These are phyloP conservation scores for Cossypha dichroa DNA, from an alignment of 2,797 vertebrate species.

Conservation along the genomic window DNA sequence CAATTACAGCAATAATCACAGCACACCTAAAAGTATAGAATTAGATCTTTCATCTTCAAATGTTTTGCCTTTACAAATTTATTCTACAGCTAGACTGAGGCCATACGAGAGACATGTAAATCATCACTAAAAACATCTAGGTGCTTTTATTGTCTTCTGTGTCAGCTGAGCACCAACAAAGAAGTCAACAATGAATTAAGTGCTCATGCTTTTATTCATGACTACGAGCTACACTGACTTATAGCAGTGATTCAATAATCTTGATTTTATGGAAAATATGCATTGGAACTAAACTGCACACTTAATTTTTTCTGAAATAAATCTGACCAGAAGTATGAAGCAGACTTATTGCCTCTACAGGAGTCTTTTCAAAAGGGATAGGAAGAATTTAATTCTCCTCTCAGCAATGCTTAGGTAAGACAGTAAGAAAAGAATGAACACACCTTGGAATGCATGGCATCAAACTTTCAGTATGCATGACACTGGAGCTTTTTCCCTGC, in stretches of 20 bases:
- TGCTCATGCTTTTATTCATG: not conserved
- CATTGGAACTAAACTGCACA: not conserved
- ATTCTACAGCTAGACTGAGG: not conserved
- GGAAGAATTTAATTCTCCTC: not conserved
- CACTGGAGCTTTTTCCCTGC: not conserved
- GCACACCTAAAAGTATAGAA: not conserved
- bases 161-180: not conserved
- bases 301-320: not conserved
- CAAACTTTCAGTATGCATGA: not conserved
- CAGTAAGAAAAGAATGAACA: fast-evolving
- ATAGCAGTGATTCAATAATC: not conserved
- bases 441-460: not conserved
- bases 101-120: not conserved
- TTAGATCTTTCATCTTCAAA: not conserved
- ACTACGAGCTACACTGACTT: not conserved
- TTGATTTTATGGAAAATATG: not conserved
- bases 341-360: not conserved
- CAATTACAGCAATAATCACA: not conserved
- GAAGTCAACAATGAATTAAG: not conserved
- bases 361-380: not conserved
- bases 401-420: not conserved
- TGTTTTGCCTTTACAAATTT: not conserved
- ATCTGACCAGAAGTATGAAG: not conserved
- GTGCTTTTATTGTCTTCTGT: not conserved
- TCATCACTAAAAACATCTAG: not conserved